Conservation (phyloP, 2,113 vertebrate genomes). For the Anhinga anhinga region DNA sequence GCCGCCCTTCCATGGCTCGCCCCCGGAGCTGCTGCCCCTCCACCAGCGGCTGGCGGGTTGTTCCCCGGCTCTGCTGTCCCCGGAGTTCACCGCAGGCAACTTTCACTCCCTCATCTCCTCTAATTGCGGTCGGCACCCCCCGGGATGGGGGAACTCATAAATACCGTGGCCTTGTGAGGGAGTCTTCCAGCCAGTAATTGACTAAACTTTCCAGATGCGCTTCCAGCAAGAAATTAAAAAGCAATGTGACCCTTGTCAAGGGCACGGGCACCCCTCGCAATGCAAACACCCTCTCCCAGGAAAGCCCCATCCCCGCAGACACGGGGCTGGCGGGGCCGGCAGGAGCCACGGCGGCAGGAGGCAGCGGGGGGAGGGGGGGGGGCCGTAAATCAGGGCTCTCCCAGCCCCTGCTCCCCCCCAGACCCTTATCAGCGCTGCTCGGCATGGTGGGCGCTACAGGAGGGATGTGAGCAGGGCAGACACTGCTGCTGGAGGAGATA, state of each 20-base stretch:
- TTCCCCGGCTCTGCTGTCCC: not conserved
- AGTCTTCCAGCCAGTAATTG: slow-evolving; percentile 80
- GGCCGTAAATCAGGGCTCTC: slow-evolving; percentile 21
- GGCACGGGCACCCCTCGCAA: slow-evolving; percentile 34
- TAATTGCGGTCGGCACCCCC: slow-evolving; percentile 48
- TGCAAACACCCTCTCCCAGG: slow-evolving; percentile 51
- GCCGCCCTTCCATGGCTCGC: rapidly evolving
- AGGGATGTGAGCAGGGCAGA: not conserved
- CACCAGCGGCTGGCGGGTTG: rapidly evolving
- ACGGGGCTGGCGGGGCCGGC: not conserved
- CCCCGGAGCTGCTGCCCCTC: not conserved
- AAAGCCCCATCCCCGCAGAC: slow-evolving; percentile 5
- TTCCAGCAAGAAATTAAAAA: slow-evolving; percentile 79
- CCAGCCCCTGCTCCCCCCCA: not conserved
- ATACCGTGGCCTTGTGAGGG: slow-evolving; percentile 70
- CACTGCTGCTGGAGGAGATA: not conserved
- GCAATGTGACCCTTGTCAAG: slow-evolving; percentile 69
- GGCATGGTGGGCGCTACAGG: not conserved
- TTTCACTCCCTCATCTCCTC: slow-evolving; percentile 45
- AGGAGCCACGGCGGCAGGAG: not conserved
- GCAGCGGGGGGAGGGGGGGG: not conserved
- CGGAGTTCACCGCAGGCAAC: slow-evolving; percentile 30
- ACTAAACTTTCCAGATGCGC: slow-evolving; percentile 75
- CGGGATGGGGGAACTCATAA: slow-evolving; percentile 43
- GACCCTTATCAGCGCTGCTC: not conserved